These are phyloP conservation scores for Brachionichthys hirsutus DNA, from an alignment of 2,113 vertebrate species.

Conservation along the genomic window DNA sequence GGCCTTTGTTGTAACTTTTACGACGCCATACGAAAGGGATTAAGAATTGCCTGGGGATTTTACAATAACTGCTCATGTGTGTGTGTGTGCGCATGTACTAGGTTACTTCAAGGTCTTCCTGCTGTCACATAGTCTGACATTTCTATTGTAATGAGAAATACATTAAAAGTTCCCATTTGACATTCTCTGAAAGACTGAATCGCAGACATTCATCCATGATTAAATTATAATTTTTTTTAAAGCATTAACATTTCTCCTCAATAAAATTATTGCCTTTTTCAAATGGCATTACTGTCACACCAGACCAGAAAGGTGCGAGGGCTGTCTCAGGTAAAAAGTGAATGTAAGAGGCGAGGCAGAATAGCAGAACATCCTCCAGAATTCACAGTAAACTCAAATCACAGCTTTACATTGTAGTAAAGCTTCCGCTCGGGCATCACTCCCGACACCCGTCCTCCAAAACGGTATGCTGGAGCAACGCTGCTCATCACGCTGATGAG, in stretches of 20 bases:
- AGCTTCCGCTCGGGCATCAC: too few relatives aligned
- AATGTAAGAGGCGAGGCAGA: neutral
- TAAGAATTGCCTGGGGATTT: constrained; percentile 11
- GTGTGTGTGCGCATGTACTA: neutral
- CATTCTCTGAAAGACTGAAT: constrained; percentile 35
- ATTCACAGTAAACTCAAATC: too few relatives aligned
- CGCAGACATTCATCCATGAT: constrained; percentile 16
- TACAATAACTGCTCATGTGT: neutral
- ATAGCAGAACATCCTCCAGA: too few relatives aligned
- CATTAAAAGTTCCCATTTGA: constrained; percentile 20
- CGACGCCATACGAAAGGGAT: neutral
- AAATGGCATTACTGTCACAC: constrained; percentile 31
- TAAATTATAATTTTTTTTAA: neutral
- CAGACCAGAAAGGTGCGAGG: constrained; percentile 13
- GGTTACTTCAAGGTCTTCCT: constrained; percentile 49
- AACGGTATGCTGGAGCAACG: neutral
- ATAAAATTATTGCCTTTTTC: constrained; percentile 24
- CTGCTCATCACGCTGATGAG: constrained; percentile 11
- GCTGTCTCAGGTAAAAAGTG: constrained; percentile 8
- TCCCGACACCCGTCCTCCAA: constrained; percentile 11
- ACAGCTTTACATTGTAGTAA: too few relatives aligned
- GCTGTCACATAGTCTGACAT: constrained; percentile 4
- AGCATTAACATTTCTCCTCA: constrained; percentile 25
- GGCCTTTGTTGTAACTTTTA: constrained; percentile 19
- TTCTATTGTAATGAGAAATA: constrained; percentile 18